These are phyloP conservation scores for Metopia argyrocephala DNA, from an alignment of 2,888 invertebrate genomes.

Conservation along the genomic window DNA sequence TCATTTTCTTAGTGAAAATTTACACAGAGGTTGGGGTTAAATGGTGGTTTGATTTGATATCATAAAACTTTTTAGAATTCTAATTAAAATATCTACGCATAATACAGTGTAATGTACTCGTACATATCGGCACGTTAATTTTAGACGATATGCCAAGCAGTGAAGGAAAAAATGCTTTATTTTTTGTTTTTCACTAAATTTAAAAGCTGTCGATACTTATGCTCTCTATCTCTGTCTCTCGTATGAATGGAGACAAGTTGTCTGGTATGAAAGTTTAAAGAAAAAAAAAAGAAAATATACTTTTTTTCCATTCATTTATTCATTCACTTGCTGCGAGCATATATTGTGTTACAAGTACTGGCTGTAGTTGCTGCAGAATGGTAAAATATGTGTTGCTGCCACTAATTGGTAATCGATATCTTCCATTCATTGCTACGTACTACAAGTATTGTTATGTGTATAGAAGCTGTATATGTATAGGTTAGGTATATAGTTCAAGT, in stretches of 20 bases:
- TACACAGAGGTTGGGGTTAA: neutral
- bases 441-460: slow-evolving; percentile 37
- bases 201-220: slow-evolving; percentile 42
- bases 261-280: slow-evolving; percentile 47
- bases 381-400: slow-evolving; percentile 47
- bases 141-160: slow-evolving; percentile 49
- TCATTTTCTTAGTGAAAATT: neutral
- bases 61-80: slow-evolving; percentile 56
- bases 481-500: slow-evolving; percentile 57
- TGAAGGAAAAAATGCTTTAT: no score
- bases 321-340: slow-evolving; percentile 26
- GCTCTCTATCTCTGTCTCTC: no score
- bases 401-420: slow-evolving; percentile 68
- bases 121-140: slow-evolving; percentile 56
- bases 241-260: slow-evolving; percentile 56
- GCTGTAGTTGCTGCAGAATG: slow-evolving; percentile 13
- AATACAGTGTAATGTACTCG: neutral
- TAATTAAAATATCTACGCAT: slow-evolving; percentile 61
- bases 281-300: slow-evolving; percentile 24
- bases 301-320: neutral
- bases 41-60: slow-evolving; percentile 5
- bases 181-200: slow-evolving; percentile 28
- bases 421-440: slow-evolving; percentile 48
- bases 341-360: slow-evolving; percentile 10
- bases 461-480: slow-evolving; percentile 26